These are phyloP conservation scores for Empis stercorea DNA, from an alignment of 2,888 invertebrate genomes.

Conservation along the genomic window DNA sequence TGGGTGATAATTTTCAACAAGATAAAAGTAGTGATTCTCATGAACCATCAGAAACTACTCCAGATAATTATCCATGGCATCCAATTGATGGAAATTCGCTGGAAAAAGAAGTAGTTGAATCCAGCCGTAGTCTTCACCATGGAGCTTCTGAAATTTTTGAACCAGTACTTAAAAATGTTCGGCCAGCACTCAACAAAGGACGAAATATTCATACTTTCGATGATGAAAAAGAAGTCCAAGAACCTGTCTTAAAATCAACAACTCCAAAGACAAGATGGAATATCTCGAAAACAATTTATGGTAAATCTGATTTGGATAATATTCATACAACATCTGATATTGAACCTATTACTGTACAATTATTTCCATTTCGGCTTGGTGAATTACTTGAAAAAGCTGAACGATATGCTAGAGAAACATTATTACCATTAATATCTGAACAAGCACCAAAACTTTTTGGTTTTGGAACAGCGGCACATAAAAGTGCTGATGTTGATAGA, in stretches of 20 bases:
- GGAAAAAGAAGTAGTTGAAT: slow-evolving; percentile 29
- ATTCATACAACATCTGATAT: slow-evolving; percentile 27
- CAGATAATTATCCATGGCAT: slow-evolving; percentile 38
- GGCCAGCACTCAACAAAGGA: slow-evolving; percentile 22
- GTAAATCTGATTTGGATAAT: slow-evolving; percentile 16
- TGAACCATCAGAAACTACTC: slow-evolving; percentile 14
- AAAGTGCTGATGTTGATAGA: slow-evolving; percentile 18
- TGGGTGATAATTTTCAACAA: slow-evolving; percentile 32
- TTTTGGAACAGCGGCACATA: slow-evolving; percentile 42
- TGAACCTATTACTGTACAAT: slow-evolving; percentile 50
- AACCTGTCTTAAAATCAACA: slow-evolving; percentile 56
- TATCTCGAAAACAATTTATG: slow-evolving; percentile 40
- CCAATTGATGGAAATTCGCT: slow-evolving; percentile 41
- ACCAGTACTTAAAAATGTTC: slow-evolving; percentile 36
- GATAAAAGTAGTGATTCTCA: slow-evolving; percentile 16
- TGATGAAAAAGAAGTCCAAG: slow-evolving; percentile 49
- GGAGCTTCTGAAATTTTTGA: slow-evolving; percentile 41
- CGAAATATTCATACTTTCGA: slow-evolving; percentile 23
- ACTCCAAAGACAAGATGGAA: slow-evolving; percentile 41
- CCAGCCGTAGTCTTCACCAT: slow-evolving; percentile 27
- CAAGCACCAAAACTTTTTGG: slow-evolving; percentile 62
- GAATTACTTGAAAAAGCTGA: slow-evolving; percentile 71
- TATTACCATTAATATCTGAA: slow-evolving; percentile 62
- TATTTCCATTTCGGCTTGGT: slow-evolving; percentile 63
- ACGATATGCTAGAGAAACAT: slow-evolving; percentile 63